Percentiles rank a stretch among this genome's conserved stretches.
Evolutionary conservation across 2,888 invertebrate species (phyloP).

Genomic region (Drosophila testacea): DNA sequence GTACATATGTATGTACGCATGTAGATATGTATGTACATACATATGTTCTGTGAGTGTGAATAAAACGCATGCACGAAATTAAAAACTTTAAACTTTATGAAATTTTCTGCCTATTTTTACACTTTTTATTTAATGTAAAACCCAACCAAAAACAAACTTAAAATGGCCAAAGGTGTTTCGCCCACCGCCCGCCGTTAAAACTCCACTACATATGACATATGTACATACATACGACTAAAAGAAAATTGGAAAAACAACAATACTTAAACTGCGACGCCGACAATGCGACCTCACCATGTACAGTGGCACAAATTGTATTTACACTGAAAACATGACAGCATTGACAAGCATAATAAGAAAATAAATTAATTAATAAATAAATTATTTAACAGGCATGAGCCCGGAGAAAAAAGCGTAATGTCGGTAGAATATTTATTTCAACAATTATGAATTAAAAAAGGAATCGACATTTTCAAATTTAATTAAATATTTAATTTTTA

Average conservation of each 20-base stretch:
- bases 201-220: constrained; percentile 5
- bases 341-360: neutral
- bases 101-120: constrained; percentile 65
- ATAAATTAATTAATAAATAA: neutral
- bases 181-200: constrained; percentile 17
- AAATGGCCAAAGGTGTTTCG: constrained; percentile 11
- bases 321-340: neutral
- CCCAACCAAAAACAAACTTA: constrained; percentile 21
- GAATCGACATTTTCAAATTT: too few relatives aligned
- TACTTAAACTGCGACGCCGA: constrained; percentile 8
- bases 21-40: neutral
- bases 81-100: constrained; percentile 45
- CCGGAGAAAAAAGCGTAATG: too few relatives aligned
- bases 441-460: too few relatives aligned
- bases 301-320: constrained; percentile 9
- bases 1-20: constrained; percentile 3
- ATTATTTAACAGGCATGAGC: too few relatives aligned
- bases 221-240: neutral
- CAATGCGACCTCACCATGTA: constrained; percentile 23
- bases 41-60: neutral
- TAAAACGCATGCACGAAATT: constrained; percentile 28
- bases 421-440: too few relatives aligned
- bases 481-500: too few relatives aligned
- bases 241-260: constrained; percentile 5
- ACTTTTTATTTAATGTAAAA: constrained; percentile 25